Percentiles rank a stretch among this genome's conserved stretches.
phyloP scores from a whole-genome alignment of 2,888 invertebrate genomes.

The Dione juno region DNA sequence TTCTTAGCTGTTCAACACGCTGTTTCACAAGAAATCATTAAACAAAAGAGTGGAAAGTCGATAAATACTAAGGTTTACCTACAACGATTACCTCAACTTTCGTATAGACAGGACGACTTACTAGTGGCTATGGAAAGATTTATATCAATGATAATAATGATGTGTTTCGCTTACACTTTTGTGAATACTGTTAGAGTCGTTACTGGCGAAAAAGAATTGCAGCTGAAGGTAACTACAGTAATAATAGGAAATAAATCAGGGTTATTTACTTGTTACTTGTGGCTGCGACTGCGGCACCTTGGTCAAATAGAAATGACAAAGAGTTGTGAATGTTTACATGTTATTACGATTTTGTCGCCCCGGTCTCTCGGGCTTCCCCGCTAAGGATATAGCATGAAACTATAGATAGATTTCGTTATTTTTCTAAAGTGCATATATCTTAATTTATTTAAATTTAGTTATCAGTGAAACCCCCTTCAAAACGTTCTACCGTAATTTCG shows the following conservation, averaged over 20 bases:
- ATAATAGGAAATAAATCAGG: neutral
- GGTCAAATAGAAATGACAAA: no score
- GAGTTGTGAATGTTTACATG: no score
- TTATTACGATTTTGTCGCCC: no score
- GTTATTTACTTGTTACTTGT: no score
- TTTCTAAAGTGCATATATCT: no score
- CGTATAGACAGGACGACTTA: slow-evolving; percentile 87
- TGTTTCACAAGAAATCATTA: slow-evolving; percentile 73
- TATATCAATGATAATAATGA: slow-evolving; percentile 90
- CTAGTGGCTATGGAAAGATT: slow-evolving; percentile 86
- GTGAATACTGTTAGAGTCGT: slow-evolving; percentile 90
- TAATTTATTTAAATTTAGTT: no score
- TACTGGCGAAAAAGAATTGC: slow-evolving; percentile 89
- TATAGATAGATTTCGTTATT: no score
- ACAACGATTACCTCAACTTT: slow-evolving; percentile 88
- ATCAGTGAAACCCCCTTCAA: no score
- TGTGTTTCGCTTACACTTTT: slow-evolving; percentile 92
- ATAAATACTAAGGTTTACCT: slow-evolving; percentile 76
- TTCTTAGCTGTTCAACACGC: slow-evolving; percentile 75
- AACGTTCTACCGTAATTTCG: no score
- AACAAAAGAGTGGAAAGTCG: slow-evolving; percentile 64
- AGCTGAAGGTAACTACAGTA: slow-evolving; percentile 84
- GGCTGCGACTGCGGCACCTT: no score
- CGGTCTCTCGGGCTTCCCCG: no score
- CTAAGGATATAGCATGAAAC: no score